Evolutionary conservation across 2,797 vertebrate species (phyloP).

Genomic region (Ficedula albicollis): DNA sequence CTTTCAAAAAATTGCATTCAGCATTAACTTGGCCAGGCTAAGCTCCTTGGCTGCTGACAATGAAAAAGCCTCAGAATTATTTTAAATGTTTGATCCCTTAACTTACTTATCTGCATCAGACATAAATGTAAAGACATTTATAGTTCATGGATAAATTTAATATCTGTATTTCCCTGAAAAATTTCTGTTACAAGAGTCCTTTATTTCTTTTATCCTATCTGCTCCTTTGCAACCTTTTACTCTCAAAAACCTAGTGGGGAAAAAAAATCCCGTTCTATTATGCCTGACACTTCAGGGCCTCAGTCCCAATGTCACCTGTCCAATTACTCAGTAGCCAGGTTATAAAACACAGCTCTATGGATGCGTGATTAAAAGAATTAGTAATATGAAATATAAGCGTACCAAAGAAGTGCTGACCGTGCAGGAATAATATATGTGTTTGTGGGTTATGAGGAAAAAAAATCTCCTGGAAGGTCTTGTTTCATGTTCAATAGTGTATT

Average conservation of each 20-base stretch:
- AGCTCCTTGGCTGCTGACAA: not conserved
- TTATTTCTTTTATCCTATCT: not conserved
- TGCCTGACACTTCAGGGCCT: conserved; percentile 16
- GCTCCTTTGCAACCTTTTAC: not conserved
- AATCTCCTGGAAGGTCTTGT: conserved; percentile 64
- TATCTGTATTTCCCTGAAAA: not conserved
- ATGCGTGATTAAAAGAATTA: conserved; percentile 65
- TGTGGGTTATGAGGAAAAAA: conserved; percentile 49
- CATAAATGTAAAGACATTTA: not conserved
- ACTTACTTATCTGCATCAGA: not conserved
- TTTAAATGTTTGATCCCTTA: not conserved
- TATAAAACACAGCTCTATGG: conserved; percentile 54
- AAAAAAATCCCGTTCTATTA: not conserved
- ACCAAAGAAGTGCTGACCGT: conserved; percentile 63
- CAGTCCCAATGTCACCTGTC: conserved; percentile 50
- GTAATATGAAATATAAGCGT: conserved; percentile 68
- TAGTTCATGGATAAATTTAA: not conserved
- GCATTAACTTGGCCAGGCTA: not conserved
- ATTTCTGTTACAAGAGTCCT: not conserved
- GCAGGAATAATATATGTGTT: conserved; percentile 70
- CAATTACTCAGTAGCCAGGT: conserved; percentile 56
- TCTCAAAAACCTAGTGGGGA: not conserved
- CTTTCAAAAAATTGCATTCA: not conserved
- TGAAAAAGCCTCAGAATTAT: not conserved
- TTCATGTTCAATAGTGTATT: conserved; percentile 71